Conservation (phyloP, 2,797 vertebrate genomes). For the Amblyraja radiata region DNA sequence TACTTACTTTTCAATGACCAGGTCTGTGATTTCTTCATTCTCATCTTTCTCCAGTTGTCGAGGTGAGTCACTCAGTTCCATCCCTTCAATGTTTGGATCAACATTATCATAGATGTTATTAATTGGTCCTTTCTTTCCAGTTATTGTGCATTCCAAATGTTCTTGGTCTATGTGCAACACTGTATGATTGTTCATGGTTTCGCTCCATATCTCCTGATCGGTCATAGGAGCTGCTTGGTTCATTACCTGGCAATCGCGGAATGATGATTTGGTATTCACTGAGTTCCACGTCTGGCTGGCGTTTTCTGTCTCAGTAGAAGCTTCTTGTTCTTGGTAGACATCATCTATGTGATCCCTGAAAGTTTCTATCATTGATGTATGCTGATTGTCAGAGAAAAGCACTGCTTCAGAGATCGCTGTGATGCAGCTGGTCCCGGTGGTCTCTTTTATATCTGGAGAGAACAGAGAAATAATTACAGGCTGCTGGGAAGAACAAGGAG, state of each 20-base stretch:
- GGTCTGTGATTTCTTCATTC: not conserved
- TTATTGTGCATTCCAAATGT: no score
- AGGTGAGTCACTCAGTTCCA: not conserved
- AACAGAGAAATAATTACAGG: not conserved
- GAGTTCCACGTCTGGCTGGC: not conserved
- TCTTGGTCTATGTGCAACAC: not conserved
- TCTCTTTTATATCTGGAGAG: not conserved
- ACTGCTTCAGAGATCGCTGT: not conserved
- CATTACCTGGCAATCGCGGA: not conserved
- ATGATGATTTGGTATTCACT: not conserved
- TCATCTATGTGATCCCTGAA: not conserved
- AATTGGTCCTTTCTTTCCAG: not conserved
- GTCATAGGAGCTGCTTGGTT: not conserved
- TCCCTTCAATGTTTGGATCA: not conserved
- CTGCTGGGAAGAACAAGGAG: not conserved
- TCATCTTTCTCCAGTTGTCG: not conserved
- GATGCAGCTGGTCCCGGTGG: accelerated
- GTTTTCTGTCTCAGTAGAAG: not conserved
- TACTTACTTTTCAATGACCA: not conserved
- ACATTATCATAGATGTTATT: not conserved
- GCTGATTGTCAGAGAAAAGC: not conserved
- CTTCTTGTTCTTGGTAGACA: not conserved
- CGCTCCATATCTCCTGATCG: not conserved
- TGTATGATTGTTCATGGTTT: not conserved
- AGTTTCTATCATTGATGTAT: not conserved